phyloP scores from a whole-genome alignment of 2,888 invertebrate genomes.

The Drosophila villosipedis region DNA sequence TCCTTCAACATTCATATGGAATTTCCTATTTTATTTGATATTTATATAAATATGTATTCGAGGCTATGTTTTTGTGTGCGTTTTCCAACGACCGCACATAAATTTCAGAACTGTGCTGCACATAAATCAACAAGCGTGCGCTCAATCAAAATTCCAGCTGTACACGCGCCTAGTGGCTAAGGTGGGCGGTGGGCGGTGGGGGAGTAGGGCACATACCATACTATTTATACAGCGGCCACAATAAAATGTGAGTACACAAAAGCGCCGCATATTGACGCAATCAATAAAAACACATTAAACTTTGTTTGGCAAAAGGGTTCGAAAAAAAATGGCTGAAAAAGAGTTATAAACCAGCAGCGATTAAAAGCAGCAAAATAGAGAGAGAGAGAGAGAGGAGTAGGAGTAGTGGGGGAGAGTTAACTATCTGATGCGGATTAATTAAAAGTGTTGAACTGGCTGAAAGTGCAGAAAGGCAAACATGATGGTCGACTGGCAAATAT shows the following conservation, averaged over 20 bases:
- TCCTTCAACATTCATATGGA: slow-evolving; percentile 1
- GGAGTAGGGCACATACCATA: not conserved
- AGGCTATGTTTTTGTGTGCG: slow-evolving; percentile 10
- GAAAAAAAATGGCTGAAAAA: slow-evolving; percentile 5
- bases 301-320: slow-evolving; percentile 53
- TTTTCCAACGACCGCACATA: slow-evolving; percentile 60
- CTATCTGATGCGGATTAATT: slow-evolving; percentile 65
- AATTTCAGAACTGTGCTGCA: slow-evolving; percentile 63
- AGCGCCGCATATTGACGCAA: slow-evolving; percentile 50
- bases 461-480: slow-evolving; percentile 73
- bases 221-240: slow-evolving; percentile 47
- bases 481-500: slow-evolving; percentile 40
- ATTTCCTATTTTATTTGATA: slow-evolving; percentile 16
- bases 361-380: slow-evolving; percentile 34
- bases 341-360: slow-evolving; percentile 17
- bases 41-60: slow-evolving; percentile 1
- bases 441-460: slow-evolving; percentile 74
- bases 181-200: not conserved
- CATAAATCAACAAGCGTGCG: slow-evolving; percentile 69
- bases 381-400: not conserved
- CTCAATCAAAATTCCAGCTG: slow-evolving; percentile 68
- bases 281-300: slow-evolving; percentile 73
- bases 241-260: slow-evolving; percentile 38
- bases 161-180: slow-evolving; percentile 13
- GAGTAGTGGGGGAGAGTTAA: slow-evolving; percentile 4